Evolutionary conservation across 2,888 invertebrate species (phyloP).

Genomic region (Minunthozetes semirufus): DNA sequence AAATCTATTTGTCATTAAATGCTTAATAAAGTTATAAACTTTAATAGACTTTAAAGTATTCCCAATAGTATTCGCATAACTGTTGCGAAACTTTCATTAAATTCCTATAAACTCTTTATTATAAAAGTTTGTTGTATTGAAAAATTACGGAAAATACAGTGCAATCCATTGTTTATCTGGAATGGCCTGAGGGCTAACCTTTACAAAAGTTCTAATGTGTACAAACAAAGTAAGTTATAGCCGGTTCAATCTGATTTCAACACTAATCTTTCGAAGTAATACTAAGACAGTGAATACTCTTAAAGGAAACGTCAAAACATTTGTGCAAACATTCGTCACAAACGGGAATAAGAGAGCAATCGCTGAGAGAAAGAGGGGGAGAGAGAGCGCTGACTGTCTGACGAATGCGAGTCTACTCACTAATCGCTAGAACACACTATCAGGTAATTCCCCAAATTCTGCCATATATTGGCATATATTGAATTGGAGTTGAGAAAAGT

Average conservation of each 20-base stretch:
- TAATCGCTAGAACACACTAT: background rate
- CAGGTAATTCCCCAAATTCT: background rate
- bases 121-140: background rate
- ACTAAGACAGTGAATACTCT: background rate
- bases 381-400: background rate
- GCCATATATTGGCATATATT: background rate
- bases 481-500: background rate
- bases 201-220: background rate
- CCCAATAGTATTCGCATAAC: too few relatives aligned
- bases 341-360: constrained; percentile 18
- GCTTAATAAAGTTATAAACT: too few relatives aligned
- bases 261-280: background rate
- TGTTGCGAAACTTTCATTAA: too few relatives aligned
- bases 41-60: too few relatives aligned
- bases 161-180: background rate
- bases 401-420: constrained; percentile 1
- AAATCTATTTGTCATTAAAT: too few relatives aligned
- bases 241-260: background rate
- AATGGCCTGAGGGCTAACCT: constrained; percentile 8
- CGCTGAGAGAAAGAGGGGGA: too few relatives aligned
- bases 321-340: background rate
- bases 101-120: too few relatives aligned
- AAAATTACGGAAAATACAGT: constrained; percentile 6
- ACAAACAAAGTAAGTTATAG: constrained; percentile 17
- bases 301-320: constrained; percentile 16